phyloP scores from a whole-genome alignment of 2,797 vertebrate species.

The Mus minutoides region DNA sequence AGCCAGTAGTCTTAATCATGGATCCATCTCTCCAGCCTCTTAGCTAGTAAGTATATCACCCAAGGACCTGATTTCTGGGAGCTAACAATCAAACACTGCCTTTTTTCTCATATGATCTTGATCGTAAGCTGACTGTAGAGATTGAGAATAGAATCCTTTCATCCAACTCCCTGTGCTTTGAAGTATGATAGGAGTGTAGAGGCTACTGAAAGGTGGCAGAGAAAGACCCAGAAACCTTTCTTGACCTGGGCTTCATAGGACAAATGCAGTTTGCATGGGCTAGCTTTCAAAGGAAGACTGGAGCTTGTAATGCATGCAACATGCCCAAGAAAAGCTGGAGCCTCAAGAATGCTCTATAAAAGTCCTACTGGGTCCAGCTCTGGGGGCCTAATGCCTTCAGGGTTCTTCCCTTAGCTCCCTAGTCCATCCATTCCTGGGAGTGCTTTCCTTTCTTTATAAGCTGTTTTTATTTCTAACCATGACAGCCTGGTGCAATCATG shows the following conservation, averaged over 20 bases:
- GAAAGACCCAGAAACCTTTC: neutral
- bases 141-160: neutral
- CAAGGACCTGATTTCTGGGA: conserved; percentile 40
- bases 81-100: conserved; percentile 38
- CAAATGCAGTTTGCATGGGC: neutral
- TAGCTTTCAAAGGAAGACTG: neutral
- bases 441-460: neutral
- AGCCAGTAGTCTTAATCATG: neutral
- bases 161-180: no score
- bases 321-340: neutral
- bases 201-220: neutral
- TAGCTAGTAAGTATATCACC: neutral
- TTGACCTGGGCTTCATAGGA: neutral
- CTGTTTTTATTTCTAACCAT: neutral
- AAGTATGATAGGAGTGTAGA: neutral
- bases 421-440: neutral
- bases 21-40: neutral
- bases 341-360: neutral
- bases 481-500: no score
- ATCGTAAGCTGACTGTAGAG: neutral
- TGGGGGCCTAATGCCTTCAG: neutral
- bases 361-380: neutral
- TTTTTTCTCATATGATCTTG: neutral
- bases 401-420: neutral
- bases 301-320: rapidly evolving